phyloP scores from a whole-genome alignment of 2,888 invertebrate species.

The Tanypteryx hageni region DNA sequence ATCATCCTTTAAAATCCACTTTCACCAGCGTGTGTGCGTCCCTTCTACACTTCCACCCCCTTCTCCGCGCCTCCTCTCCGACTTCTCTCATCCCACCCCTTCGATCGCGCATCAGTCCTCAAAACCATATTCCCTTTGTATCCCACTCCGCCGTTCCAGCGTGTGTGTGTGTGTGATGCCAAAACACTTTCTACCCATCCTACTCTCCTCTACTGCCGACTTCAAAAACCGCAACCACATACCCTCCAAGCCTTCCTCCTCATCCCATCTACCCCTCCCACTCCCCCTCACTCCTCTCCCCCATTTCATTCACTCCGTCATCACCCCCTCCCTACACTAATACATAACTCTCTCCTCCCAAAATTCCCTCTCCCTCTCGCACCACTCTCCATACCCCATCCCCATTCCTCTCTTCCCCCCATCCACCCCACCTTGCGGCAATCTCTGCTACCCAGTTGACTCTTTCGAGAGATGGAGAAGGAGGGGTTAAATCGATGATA shows the following conservation, averaged over 20 bases:
- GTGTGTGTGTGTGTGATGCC: neutral
- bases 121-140: neutral
- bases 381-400: neutral
- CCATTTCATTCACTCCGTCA: neutral
- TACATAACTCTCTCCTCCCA: neutral
- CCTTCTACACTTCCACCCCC: neutral
- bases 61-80: neutral
- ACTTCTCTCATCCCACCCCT: no score
- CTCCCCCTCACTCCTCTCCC: neutral
- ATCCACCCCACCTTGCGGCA: neutral
- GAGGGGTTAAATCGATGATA: neutral
- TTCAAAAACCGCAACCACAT: conserved; percentile 48
- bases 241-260: neutral
- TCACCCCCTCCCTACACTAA: neutral
- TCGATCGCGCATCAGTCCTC: no score
- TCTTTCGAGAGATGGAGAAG: neutral
- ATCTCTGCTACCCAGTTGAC: conserved; percentile 28
- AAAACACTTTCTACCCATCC: neutral
- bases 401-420: neutral
- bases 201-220: neutral
- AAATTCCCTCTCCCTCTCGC: neutral
- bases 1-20: conserved; percentile 53
- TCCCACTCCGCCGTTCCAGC: neutral
- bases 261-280: neutral
- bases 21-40: conserved; percentile 32